phyloP scores from a whole-genome alignment of 1,140 invertebrate species.

The Potamilus streckersoni region DNA sequence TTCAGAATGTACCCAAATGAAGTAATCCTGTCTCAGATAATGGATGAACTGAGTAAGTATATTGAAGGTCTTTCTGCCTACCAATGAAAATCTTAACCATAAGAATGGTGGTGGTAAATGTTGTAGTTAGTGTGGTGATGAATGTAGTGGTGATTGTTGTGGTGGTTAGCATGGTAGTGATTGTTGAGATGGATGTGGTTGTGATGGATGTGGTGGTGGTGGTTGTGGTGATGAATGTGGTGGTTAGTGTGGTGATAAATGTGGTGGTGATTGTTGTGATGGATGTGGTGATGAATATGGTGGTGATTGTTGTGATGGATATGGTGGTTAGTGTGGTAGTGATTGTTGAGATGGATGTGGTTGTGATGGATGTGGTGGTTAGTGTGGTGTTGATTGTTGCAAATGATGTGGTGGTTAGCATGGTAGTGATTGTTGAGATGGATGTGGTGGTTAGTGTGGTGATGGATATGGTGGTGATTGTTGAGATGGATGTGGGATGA shows the following conservation, averaged over 20 bases:
- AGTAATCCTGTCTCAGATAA: slow-evolving; percentile 51
- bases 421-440: no score
- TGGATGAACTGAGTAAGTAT: slow-evolving; percentile 59
- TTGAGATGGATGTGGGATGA: background rate
- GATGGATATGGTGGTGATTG: background rate
- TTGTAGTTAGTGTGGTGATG: background rate
- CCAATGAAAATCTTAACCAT: background rate
- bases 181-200: background rate
- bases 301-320: background rate
- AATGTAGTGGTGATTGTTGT: background rate
- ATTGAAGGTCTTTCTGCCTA: background rate
- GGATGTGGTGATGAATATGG: background rate
- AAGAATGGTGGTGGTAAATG: background rate
- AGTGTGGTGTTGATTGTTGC: no score
- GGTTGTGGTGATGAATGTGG: background rate
- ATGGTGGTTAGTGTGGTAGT: background rate
- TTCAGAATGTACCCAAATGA: slow-evolving; percentile 62
- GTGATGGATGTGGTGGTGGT: background rate
- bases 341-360: no score
- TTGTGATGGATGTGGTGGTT: no score
- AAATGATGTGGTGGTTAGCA: no score
- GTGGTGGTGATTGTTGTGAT: background rate
- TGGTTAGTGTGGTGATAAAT: background rate
- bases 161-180: background rate
- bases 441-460: no score